Evolutionary conservation across 2,797 vertebrate genomes (phyloP).

Genomic region (Aplochiton taeniatus): DNA sequence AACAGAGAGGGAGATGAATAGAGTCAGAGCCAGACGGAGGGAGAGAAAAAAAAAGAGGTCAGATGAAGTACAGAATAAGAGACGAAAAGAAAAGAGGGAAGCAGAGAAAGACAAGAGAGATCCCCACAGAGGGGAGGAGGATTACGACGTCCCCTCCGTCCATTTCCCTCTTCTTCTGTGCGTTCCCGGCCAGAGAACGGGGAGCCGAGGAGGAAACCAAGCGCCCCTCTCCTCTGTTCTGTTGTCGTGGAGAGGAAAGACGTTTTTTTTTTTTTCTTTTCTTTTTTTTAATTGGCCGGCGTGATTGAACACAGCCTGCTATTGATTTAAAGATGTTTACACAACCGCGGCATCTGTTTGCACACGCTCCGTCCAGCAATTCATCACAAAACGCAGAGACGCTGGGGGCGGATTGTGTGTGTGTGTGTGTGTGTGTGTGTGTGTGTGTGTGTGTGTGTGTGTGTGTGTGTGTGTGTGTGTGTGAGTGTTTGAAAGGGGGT

Average conservation of each 20-base stretch:
- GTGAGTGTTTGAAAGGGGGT: not conserved
- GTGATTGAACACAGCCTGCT: conserved; percentile 29
- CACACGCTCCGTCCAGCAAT: conserved; percentile 19
- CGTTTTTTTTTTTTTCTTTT: not conserved
- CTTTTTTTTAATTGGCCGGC: conserved; percentile 23
- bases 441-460: conserved; percentile 8
- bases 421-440: conserved; percentile 1
- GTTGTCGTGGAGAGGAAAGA: conserved; percentile 11
- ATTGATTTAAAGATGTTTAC: conserved; percentile 39
- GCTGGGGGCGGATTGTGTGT: conserved; percentile 1
- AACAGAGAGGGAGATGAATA: conserved; percentile 39
- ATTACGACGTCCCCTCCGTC: too few relatives aligned
- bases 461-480: conserved; percentile 9
- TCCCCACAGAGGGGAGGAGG: too few relatives aligned
- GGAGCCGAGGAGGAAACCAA: conserved; percentile 15
- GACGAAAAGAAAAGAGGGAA: too few relatives aligned
- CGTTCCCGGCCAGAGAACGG: not conserved
- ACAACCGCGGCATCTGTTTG: conserved; percentile 32
- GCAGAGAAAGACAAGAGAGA: too few relatives aligned
- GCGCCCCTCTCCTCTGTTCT: too few relatives aligned
- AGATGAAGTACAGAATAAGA: too few relatives aligned
- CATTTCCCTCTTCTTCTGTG: too few relatives aligned
- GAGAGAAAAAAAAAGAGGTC: conserved; percentile 20
- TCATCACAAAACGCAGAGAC: conserved; percentile 35
- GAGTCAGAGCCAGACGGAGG: conserved; percentile 2